These are phyloP conservation scores for Eutolmus rufibarbis DNA, from an alignment of 2,888 invertebrate genomes.

Conservation along the genomic window DNA sequence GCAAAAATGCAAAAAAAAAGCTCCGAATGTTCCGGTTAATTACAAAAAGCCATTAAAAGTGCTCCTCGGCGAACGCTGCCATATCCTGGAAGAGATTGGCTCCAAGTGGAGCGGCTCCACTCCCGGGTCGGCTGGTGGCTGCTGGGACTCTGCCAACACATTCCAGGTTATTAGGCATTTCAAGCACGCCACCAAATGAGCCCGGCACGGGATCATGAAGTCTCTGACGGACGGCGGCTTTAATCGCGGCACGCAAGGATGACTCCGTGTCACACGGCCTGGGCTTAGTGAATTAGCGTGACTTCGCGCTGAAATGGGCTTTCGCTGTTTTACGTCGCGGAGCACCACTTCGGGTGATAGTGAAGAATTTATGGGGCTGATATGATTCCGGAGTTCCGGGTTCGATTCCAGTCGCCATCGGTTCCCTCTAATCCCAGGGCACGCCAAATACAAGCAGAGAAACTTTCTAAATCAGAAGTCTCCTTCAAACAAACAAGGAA, in stretches of 20 bases:
- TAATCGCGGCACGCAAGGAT: neutral
- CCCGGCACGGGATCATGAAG: neutral
- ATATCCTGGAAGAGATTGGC: neutral
- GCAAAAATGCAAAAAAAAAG: neutral
- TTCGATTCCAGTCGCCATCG: neutral
- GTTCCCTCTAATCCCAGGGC: neutral
- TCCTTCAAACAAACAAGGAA: neutral
- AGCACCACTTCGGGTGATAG: neutral
- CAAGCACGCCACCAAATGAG: neutral
- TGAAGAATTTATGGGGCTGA: neutral
- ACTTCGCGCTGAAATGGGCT: neutral
- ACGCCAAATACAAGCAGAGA: neutral
- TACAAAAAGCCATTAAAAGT: neutral
- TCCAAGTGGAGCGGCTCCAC: neutral
- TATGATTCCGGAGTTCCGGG: neutral
- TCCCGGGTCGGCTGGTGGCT: neutral
- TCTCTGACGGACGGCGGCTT: neutral
- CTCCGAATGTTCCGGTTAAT: neutral
- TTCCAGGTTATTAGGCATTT: neutral
- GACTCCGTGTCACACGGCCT: neutral
- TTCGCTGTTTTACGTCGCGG: neutral
- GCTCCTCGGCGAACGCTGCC: neutral
- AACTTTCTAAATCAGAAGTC: neutral
- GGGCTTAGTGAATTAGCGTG: neutral
- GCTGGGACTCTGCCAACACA: neutral